These are phyloP conservation scores for Dolomedes plantarius DNA, from an alignment of 2,888 invertebrate genomes.

Conservation along the genomic window DNA sequence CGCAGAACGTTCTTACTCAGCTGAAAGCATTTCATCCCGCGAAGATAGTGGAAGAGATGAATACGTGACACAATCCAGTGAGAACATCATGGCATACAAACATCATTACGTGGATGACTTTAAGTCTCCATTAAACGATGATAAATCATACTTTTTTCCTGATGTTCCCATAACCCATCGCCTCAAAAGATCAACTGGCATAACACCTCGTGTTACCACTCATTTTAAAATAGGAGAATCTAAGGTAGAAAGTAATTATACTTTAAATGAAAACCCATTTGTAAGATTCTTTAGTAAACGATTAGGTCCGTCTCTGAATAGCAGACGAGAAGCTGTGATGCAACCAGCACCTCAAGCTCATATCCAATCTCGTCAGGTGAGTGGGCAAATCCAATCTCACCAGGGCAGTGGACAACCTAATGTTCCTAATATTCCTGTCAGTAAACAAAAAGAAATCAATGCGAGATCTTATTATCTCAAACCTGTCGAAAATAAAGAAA, in stretches of 20 bases:
- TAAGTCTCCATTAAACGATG: neutral
- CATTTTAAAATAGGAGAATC: neutral
- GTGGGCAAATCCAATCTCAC: neutral
- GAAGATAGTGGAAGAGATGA: neutral
- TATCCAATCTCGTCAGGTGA: neutral
- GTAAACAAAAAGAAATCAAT: neutral
- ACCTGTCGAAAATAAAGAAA: slow-evolving; percentile 19
- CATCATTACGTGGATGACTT: neutral
- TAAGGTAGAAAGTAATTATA: slow-evolving; percentile 10
- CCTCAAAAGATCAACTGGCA: neutral
- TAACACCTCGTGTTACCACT: neutral
- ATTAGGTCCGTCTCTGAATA: neutral
- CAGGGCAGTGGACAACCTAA: neutral
- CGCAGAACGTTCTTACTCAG: neutral
- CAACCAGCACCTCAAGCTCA: neutral
- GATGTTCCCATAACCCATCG: neutral
- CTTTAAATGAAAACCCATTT: neutral
- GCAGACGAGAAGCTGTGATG: neutral
- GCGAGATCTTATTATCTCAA: slow-evolving; percentile 3
- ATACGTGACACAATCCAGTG: neutral
- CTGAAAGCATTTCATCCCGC: neutral
- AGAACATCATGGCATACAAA: neutral
- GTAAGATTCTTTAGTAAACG: neutral
- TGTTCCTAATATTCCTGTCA: neutral
- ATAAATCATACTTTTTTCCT: neutral